Evolutionary conservation across 1,140 invertebrate species (phyloP), one percentile per base, ranked within the genome.

Genomic region (Halyomorpha halys): DNA sequence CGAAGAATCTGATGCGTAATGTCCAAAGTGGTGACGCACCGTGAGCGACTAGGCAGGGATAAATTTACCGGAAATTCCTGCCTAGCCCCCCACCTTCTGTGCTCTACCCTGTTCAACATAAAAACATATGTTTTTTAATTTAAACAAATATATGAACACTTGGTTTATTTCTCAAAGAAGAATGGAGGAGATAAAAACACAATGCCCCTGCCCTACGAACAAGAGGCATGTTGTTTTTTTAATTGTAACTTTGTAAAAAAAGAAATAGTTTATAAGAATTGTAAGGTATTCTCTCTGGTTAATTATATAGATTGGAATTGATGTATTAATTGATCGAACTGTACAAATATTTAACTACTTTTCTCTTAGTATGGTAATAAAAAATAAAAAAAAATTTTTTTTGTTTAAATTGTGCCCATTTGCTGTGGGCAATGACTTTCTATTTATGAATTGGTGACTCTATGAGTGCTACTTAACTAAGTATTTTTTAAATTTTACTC

Each of bases 1-100:
- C 11, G 77, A 78, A 5, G 78, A 79, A 16, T 77, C 78, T 30
- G 77, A 78, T 74, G 74, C 75, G 78, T 79, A 79, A 80, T 78
- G 73, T 76, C 59, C 21, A 25, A 25, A 14, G 19, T 23, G 45
- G 61, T 45, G 45, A 21, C 1, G 39, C 16, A 19, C 53, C 39
- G 63, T 64, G 63, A 44, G 30, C 9, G 63, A 19, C 54, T 64
- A 64, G 44, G 27, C 44, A 64, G 53, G 44, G 63, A 64, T 27
- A 8, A 3, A 0, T 49, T 30, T 49, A 21, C 16, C 51, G 45
- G 21, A 5, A 9, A 14, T 63, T 21, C 44, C 45, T 45, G 51
- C 53, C 21, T 25, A 64, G 39, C 39, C 51, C 53, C 39, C 54
- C 63, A 56, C 51, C 51, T 5, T 9, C 51, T 21, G n/a, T 13